Evolutionary conservation across 1,140 invertebrate species (phyloP).

Genomic region (Drosophila nasuta): DNA sequence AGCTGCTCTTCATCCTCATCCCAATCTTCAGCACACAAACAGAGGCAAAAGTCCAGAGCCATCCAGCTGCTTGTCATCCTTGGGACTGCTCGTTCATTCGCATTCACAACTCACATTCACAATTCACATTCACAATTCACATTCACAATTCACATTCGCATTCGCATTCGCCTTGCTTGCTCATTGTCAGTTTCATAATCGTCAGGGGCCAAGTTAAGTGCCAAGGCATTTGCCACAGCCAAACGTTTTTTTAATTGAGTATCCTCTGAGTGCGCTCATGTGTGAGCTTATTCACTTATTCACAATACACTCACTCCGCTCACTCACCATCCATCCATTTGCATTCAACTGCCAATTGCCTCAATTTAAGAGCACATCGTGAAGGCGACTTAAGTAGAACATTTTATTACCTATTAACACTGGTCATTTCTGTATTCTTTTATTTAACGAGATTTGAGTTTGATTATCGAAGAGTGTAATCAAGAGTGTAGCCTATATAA

Average conservation of each 20-base stretch:
- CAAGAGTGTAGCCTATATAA: too few relatives aligned
- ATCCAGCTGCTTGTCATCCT: too few relatives aligned
- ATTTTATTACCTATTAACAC: too few relatives aligned
- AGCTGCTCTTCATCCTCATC: neutral
- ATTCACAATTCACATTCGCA: too few relatives aligned
- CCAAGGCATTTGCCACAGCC: constrained; percentile 27
- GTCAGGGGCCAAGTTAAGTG: constrained; percentile 53
- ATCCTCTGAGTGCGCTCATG: constrained; percentile 16
- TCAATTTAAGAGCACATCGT: neutral
- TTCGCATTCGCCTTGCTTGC: constrained; percentile 11
- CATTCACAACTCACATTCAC: neutral
- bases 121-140: constrained; percentile 18
- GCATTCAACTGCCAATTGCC: neutral
- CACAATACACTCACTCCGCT: neutral
- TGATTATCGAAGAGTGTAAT: too few relatives aligned
- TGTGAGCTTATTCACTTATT: constrained; percentile 12
- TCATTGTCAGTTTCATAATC: constrained; percentile 41
- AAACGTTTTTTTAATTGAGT: constrained; percentile 53
- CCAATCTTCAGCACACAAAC: too few relatives aligned
- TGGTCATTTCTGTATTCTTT: too few relatives aligned
- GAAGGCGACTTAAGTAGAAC: neutral
- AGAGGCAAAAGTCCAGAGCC: too few relatives aligned
- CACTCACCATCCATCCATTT: constrained; percentile 2
- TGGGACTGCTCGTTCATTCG: neutral
- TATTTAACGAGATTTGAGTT: too few relatives aligned